These are phyloP conservation scores for Xyliphius kryptos DNA, from an alignment of 2,113 vertebrate species.

Conservation along the genomic window DNA sequence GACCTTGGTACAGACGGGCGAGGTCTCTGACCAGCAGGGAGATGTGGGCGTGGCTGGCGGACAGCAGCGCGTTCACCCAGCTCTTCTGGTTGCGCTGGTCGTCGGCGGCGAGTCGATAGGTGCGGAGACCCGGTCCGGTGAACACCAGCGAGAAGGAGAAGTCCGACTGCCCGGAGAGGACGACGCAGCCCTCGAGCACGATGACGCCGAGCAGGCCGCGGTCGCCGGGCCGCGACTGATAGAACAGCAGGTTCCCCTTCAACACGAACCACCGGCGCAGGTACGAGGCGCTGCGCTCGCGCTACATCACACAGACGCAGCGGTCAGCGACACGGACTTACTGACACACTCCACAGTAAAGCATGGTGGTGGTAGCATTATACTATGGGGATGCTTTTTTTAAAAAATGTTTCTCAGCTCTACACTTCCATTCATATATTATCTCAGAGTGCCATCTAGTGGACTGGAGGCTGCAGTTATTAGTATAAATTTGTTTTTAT, in stretches of 20 bases:
- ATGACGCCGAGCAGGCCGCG: slow-evolving; percentile 65
- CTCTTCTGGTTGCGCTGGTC: slow-evolving; percentile 53
- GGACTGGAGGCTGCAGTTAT: too few species aligned
- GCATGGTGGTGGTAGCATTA: too few species aligned
- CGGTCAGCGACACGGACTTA: background rate
- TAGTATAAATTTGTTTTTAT: too few species aligned
- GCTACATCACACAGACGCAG: slow-evolving; percentile 37
- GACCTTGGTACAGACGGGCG: slow-evolving; percentile 58
- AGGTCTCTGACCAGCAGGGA: slow-evolving; percentile 59
- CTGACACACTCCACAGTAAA: too few species aligned
- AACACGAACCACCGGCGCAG: slow-evolving; percentile 68
- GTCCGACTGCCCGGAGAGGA: slow-evolving; percentile 52
- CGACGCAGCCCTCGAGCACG: slow-evolving; percentile 68
- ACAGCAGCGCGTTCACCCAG: slow-evolving; percentile 64
- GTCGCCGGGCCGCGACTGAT: slow-evolving; percentile 64
- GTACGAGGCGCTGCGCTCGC: slow-evolving; percentile 58
- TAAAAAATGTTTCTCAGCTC: too few species aligned
- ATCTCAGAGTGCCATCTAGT: too few species aligned
- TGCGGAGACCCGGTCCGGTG: slow-evolving; percentile 47
- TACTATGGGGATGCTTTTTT: too few species aligned
- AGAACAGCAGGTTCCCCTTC: slow-evolving; percentile 72
- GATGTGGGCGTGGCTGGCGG: slow-evolving; percentile 62
- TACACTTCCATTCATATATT: too few species aligned
- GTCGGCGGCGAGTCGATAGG: slow-evolving; percentile 65
- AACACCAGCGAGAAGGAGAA: slow-evolving; percentile 61